A percentile compares a stretch with the other conserved stretches of the same genome.
Evolutionary conservation across 1,140 invertebrate species (phyloP).

Genomic region (Zelostemma sp.): DNA sequence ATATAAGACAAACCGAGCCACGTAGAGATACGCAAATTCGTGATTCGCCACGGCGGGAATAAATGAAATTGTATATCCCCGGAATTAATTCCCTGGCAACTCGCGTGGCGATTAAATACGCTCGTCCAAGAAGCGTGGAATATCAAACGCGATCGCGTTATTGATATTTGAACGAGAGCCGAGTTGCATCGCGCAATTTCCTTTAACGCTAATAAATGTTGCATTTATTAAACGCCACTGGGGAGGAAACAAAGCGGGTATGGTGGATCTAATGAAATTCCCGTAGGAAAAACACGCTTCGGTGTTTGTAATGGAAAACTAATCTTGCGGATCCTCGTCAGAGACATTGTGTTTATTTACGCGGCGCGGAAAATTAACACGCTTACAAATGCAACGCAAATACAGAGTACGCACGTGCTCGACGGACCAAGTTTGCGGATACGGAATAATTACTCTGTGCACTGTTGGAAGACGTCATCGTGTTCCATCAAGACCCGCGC

Average conservation of each 20-base stretch:
- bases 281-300: neutral
- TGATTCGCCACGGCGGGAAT: slow-evolving; percentile 32
- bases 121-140: slow-evolving; percentile 28
- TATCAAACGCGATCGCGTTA: no score
- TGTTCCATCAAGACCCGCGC: slow-evolving; percentile 44
- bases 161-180: no score
- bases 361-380: slow-evolving; percentile 44
- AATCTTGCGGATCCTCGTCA: slow-evolving; percentile 44
- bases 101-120: slow-evolving; percentile 12
- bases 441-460: slow-evolving; percentile 50
- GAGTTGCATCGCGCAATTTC: neutral
- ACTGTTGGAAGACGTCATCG: slow-evolving; percentile 37
- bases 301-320: slow-evolving; percentile 47
- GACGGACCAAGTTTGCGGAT: slow-evolving; percentile 35
- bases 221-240: no score
- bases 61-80: slow-evolving; percentile 52
- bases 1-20: slow-evolving; percentile 45
- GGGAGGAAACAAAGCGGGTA: neutral
- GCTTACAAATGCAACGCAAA: slow-evolving; percentile 47
- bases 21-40: slow-evolving; percentile 45
- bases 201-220: neutral
- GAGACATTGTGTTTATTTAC: slow-evolving; percentile 42
- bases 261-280: neutral
- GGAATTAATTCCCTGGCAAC: slow-evolving; percentile 45
- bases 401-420: slow-evolving; percentile 45